A percentile compares a stretch with the other conserved stretches of the same genome.
Evolutionary conservation across 2,797 vertebrate species (phyloP).

Genomic region (Eulemur mongoz): DNA sequence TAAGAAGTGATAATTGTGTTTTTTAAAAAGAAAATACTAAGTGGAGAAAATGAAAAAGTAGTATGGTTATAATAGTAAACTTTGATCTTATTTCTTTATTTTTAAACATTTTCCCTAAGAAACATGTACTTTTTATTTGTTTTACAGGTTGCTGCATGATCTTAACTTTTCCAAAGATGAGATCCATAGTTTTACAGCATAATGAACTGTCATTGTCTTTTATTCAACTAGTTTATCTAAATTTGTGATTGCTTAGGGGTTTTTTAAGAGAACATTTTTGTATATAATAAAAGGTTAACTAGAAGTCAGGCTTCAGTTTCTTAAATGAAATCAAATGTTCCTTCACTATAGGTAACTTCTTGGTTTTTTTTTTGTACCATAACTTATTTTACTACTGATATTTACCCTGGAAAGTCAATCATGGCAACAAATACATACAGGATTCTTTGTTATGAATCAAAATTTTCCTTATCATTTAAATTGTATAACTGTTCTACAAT

Average conservation of each 20-base stretch:
- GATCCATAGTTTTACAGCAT: constrained; percentile 91
- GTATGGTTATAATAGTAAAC: neutral
- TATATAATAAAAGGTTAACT: constrained; percentile 77
- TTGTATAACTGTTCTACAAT: constrained; percentile 53
- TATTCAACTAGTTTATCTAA: constrained; percentile 75
- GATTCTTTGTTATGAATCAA: constrained; percentile 70
- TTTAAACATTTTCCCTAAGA: constrained; percentile 37
- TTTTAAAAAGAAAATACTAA: neutral
- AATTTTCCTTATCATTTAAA: constrained; percentile 57
- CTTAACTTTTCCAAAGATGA: constrained; percentile 91
- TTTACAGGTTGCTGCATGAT: constrained; percentile 90
- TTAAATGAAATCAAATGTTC: constrained; percentile 71
- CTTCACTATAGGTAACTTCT: constrained; percentile 69
- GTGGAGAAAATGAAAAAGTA: neutral
- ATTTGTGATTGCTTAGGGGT: constrained; percentile 59
- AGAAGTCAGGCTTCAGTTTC: constrained; percentile 77
- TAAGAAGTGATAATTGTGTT: neutral
- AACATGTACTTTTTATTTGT: constrained; percentile 43
- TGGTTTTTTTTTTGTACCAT: constrained; percentile 82
- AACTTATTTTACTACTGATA: constrained; percentile 83
- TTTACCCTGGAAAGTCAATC: constrained; percentile 71
- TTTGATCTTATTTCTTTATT: constrained; percentile 13
- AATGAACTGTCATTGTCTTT: constrained; percentile 74
- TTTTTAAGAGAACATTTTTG: constrained; percentile 79
- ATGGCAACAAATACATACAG: constrained; percentile 60